These are phyloP conservation scores for Tillus elongatus DNA, from an alignment of 2,888 invertebrate genomes.

Conservation along the genomic window DNA sequence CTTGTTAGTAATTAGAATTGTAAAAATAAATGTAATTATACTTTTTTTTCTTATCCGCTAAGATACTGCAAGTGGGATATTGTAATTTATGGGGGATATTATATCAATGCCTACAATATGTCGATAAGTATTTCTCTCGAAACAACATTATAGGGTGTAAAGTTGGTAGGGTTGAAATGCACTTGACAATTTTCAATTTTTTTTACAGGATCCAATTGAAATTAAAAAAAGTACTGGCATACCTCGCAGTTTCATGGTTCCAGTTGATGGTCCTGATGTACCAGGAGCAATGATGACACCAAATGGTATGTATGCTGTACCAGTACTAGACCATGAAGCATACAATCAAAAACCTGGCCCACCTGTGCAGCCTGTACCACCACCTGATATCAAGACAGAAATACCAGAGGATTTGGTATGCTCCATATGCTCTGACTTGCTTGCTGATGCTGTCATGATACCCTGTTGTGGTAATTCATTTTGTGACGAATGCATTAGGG, in stretches of 20 bases:
- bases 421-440: slow-evolving; percentile 82
- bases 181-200: slow-evolving; percentile 7
- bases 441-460: slow-evolving; percentile 94
- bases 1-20: too few relatives aligned
- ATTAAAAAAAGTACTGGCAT: slow-evolving; percentile 95
- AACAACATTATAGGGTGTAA: too few relatives aligned
- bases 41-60: too few relatives aligned
- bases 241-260: slow-evolving; percentile 90
- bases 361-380: slow-evolving; percentile 49
- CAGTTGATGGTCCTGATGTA: slow-evolving; percentile 79
- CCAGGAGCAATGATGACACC: slow-evolving; percentile 89
- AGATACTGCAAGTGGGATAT: too few relatives aligned
- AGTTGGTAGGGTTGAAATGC: too few relatives aligned
- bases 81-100: too few relatives aligned
- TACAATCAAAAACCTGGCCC: slow-evolving; percentile 52
- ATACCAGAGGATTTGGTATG: slow-evolving; percentile 90
- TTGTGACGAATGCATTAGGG: slow-evolving; percentile 96
- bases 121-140: too few relatives aligned
- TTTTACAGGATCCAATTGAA: slow-evolving; percentile 56
- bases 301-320: slow-evolving; percentile 79
- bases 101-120: too few relatives aligned
- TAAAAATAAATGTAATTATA: too few relatives aligned
- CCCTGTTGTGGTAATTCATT: slow-evolving; percentile 97
- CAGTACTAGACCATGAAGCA: slow-evolving; percentile 79
- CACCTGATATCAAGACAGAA: slow-evolving; percentile 47